phyloP scores from a whole-genome alignment of 2,888 invertebrate genomes.

The Aphodius sticticus region DNA sequence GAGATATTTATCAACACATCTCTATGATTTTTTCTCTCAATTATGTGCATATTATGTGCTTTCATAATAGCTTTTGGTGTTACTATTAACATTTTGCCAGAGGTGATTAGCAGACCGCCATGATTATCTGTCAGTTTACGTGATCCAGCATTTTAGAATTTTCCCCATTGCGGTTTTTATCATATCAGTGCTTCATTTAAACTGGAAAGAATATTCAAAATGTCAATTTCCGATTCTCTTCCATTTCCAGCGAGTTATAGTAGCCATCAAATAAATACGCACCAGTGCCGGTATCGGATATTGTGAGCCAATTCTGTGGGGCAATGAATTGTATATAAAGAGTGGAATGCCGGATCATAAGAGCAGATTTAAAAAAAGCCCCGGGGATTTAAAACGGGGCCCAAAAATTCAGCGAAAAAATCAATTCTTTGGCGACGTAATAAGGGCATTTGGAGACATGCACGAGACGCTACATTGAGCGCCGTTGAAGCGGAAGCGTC shows the following conservation, averaged over 20 bases:
- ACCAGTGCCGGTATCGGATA: not conserved
- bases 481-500: not conserved
- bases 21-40: too few relatives aligned
- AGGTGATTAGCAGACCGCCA: too few relatives aligned
- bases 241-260: not conserved
- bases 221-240: not conserved
- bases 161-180: too few relatives aligned
- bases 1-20: too few relatives aligned
- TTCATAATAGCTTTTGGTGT: too few relatives aligned
- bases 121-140: too few relatives aligned
- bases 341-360: not conserved
- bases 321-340: not conserved
- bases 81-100: too few relatives aligned
- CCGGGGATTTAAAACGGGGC: not conserved
- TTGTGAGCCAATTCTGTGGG: not conserved
- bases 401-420: not conserved
- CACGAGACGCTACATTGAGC: not conserved
- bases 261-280: not conserved
- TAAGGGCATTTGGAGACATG: not conserved
- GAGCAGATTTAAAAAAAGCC: not conserved
- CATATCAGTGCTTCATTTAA: not conserved
- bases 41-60: too few relatives aligned
- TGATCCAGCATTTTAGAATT: too few relatives aligned
- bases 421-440: not conserved
- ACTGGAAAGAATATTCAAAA: not conserved